Evolutionary conservation across 1,140 invertebrate species (phyloP).

Genomic region (Hylyphantes graminicola): DNA sequence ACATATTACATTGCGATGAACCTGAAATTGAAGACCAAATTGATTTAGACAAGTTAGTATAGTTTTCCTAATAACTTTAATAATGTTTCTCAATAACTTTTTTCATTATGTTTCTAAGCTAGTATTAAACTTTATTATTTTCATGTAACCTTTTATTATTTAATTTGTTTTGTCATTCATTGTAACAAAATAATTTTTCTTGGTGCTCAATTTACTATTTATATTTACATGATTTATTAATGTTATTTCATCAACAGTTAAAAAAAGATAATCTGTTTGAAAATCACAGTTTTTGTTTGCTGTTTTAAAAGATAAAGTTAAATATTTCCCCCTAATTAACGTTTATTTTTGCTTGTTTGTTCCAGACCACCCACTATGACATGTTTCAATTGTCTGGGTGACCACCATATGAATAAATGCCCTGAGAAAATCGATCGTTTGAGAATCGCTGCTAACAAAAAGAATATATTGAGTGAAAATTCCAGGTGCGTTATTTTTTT

Average conservation of each 20-base stretch:
- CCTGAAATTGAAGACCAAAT: background rate
- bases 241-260: too few relatives aligned
- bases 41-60: background rate
- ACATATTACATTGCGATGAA: conserved; percentile 25
- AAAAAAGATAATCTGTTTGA: background rate
- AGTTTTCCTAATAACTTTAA: background rate
- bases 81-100: background rate
- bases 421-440: conserved; percentile 37
- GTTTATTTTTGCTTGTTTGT: conserved; percentile 4
- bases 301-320: background rate
- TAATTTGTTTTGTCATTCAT: too few relatives aligned
- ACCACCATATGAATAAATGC: conserved; percentile 54
- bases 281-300: background rate
- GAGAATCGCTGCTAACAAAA: conserved; percentile 36
- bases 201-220: too few relatives aligned
- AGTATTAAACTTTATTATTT: too few relatives aligned
- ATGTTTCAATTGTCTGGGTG: conserved; percentile 59
- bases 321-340: background rate
- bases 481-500: conserved; percentile 16
- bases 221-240: too few relatives aligned
- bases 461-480: conserved; percentile 26
- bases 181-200: too few relatives aligned
- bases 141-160: too few relatives aligned
- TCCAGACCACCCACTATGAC: conserved; percentile 24
- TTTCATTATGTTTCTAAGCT: background rate